Evolutionary conservation across 2,113 vertebrate genomes (phyloP).

Genomic region (Scomber scombrus): DNA sequence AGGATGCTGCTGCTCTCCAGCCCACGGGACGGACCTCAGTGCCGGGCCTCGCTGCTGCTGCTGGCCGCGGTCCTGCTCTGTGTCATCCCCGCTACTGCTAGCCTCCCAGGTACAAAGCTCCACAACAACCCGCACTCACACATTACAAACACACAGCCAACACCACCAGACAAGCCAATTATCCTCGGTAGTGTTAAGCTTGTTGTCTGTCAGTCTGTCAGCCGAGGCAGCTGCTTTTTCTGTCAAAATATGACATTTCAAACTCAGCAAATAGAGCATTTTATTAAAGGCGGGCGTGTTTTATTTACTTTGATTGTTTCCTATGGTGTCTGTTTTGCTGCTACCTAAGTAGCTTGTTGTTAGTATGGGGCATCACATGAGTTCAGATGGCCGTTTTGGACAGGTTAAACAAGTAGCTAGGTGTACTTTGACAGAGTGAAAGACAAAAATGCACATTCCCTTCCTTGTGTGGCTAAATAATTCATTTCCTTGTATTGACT

Average conservation of each 20-base stretch:
- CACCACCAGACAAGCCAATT: neutral
- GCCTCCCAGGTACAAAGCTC: slow-evolving; percentile 67
- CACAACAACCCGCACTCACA: neutral
- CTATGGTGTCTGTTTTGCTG: neutral
- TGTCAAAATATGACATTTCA: neutral
- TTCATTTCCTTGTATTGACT: slow-evolving; percentile 20
- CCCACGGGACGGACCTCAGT: slow-evolving; percentile 53
- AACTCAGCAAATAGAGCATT: neutral
- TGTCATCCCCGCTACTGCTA: slow-evolving; percentile 29
- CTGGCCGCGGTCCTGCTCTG: slow-evolving; percentile 59
- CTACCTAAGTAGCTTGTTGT: no score
- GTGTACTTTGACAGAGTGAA: neutral
- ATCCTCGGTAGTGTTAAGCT: neutral
- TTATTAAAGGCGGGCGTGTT: neutral
- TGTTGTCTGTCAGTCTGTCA: slow-evolving; percentile 3
- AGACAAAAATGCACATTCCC: neutral
- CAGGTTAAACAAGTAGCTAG: slow-evolving; percentile 29
- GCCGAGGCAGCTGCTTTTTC: neutral
- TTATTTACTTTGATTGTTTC: neutral
- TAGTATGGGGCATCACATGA: neutral
- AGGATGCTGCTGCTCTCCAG: slow-evolving; percentile 74
- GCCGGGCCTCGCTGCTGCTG: slow-evolving; percentile 67
- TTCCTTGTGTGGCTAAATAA: slow-evolving; percentile 12
- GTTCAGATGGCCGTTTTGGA: neutral
- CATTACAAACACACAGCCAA: neutral